phyloP scores from a whole-genome alignment of 2,888 invertebrate species.

The Microplitis manilae region DNA sequence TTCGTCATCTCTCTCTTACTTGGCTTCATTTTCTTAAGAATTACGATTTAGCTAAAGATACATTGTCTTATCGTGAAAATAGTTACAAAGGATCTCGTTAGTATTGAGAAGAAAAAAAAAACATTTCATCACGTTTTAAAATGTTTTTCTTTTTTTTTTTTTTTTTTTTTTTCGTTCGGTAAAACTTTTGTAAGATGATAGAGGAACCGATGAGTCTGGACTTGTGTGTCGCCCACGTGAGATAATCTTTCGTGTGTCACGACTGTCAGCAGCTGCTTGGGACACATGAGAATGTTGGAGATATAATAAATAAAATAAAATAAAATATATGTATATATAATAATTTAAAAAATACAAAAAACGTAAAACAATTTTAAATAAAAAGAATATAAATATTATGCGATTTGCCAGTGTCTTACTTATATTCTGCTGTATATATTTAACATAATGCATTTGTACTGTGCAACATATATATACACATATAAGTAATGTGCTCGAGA shows the following conservation, averaged over 20 bases:
- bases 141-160: background rate
- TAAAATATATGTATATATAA: background rate
- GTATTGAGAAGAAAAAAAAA: slow-evolving; percentile 1
- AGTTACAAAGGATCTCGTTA: background rate
- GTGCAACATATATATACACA: background rate
- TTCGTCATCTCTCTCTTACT: background rate
- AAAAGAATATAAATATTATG: slow-evolving; percentile 49
- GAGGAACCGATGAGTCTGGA: slow-evolving; percentile 13
- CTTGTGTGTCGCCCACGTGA: slow-evolving; percentile 4
- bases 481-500: slow-evolving; percentile 41
- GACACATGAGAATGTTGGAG: slow-evolving; percentile 17
- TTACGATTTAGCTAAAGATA: slow-evolving; percentile 3
- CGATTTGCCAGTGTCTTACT: slow-evolving; percentile 44
- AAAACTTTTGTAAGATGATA: background rate
- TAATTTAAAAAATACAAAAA: background rate
- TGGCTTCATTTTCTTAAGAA: slow-evolving; percentile 1
- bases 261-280: slow-evolving; percentile 47
- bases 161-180: slow-evolving; percentile 5
- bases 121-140: slow-evolving; percentile 1
- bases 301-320: slow-evolving; percentile 2
- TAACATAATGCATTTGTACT: slow-evolving; percentile 55
- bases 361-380: slow-evolving; percentile 19
- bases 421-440: background rate
- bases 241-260: slow-evolving; percentile 37
- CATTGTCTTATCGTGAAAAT: slow-evolving; percentile 3